Conservation (phyloP, 2,888 invertebrate species). For the Galerucella pusilla region DNA sequence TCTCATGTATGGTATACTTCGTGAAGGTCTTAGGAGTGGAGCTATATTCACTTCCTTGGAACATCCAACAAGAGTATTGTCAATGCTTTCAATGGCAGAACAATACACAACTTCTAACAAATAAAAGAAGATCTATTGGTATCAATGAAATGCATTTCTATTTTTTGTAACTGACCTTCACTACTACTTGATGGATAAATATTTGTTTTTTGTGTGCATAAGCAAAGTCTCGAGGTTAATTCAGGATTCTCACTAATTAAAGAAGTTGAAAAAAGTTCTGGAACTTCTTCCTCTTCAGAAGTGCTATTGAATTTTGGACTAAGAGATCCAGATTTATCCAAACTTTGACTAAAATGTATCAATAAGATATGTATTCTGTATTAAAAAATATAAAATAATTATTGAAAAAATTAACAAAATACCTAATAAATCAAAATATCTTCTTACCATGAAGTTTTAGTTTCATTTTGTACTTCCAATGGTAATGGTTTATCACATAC, state of each 20-base stretch:
- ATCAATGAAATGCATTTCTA: neutral
- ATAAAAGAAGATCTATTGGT: constrained; percentile 5
- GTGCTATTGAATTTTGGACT: neutral
- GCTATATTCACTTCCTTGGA: constrained; percentile 74
- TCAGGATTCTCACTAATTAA: constrained; percentile 49
- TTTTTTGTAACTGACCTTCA: constrained; percentile 48
- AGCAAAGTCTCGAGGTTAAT: constrained; percentile 56
- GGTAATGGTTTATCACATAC: neutral
- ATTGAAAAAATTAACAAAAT: neutral
- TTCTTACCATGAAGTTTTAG: constrained; percentile 49
- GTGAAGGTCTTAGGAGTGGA: constrained; percentile 76
- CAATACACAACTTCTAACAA: constrained; percentile 72
- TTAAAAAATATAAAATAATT: no score
- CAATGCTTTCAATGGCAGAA: constrained; percentile 81
- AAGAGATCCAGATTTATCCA: neutral
- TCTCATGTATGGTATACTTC: constrained; percentile 81
- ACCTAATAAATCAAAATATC: neutral
- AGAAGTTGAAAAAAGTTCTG: constrained; percentile 52
- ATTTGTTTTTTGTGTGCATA: constrained; percentile 57
- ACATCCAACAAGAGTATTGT: constrained; percentile 82
- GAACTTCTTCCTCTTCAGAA: constrained; percentile 45
- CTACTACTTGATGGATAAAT: constrained; percentile 50
- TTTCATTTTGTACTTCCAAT: neutral
- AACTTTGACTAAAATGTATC: constrained; percentile 19
- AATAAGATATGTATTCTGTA: neutral